Percentiles rank a stretch among this genome's conserved stretches.
Conservation (phyloP, 2,888 invertebrate genomes). For the Adelognathus sp. region DNA sequence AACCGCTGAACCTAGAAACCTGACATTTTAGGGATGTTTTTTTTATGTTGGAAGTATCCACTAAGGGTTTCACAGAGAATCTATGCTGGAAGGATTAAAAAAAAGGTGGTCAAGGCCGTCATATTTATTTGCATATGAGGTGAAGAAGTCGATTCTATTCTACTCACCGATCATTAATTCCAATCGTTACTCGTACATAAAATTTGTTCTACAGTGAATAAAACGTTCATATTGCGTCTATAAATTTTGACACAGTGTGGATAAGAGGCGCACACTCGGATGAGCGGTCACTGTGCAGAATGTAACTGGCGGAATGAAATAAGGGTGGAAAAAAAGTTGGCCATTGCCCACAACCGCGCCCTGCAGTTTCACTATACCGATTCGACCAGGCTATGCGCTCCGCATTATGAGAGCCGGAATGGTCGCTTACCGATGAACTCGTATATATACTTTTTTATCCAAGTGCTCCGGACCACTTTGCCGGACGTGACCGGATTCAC, state of each 20-base stretch:
- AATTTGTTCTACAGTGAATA: too few relatives aligned
- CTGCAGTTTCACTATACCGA: slow-evolving; percentile 28
- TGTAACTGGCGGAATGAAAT: not conserved
- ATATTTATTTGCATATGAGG: too few relatives aligned
- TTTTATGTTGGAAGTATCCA: too few relatives aligned
- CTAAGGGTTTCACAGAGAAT: too few relatives aligned
- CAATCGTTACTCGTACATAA: too few relatives aligned
- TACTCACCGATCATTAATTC: too few relatives aligned
- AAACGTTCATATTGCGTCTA: too few relatives aligned
- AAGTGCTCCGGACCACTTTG: slow-evolving; percentile 49
- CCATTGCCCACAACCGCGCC: slow-evolving; percentile 17
- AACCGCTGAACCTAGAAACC: too few relatives aligned
- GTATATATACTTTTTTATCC: slow-evolving; percentile 4
- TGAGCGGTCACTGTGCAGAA: not conserved
- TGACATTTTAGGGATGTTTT: too few relatives aligned
- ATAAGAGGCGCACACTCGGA: not conserved
- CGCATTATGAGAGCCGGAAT: slow-evolving; percentile 40
- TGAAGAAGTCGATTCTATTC: too few relatives aligned
- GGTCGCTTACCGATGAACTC: slow-evolving; percentile 27
- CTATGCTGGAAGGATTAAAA: too few relatives aligned
- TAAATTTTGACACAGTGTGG: not conserved
- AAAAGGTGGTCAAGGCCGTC: too few relatives aligned
- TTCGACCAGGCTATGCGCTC: slow-evolving; percentile 21
- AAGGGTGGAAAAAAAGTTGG: slow-evolving; percentile 35
- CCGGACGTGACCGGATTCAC: slow-evolving; percentile 47